Base-by-base conservation (phyloP, 2,888 invertebrate genomes). In the Muschampia plurimacula region DNA sequence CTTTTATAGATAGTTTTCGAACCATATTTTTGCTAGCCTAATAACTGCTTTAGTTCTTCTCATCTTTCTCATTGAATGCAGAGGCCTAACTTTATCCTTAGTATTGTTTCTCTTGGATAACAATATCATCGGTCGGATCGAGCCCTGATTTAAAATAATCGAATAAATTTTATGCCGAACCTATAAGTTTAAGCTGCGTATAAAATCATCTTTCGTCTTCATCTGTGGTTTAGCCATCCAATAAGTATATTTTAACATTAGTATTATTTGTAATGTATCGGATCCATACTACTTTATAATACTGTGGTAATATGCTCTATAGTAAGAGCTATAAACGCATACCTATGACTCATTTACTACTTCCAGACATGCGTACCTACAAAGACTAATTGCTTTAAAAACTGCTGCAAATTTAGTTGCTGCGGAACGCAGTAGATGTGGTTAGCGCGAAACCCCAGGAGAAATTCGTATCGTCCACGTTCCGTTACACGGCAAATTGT, bases 401-500 rank as follows among this genome's bases (percentile, higher is more conserved):
- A 28, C 59, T 59, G 59, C 32, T 59, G 59, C 59, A 59, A 59
- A 32, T 59, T 6, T 13, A 59, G 59, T 59, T 32, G 12, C 32
- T 13, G 32, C 13, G 59, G 32, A 59, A 59, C 46, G 32, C 44
- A 8, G 60, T 46, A 60, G 28, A 69, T 46, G 12, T 39, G 8
- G 46, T 49, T 46, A 39, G 59, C 5, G n/a, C 36, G 22, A 62
- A 67, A 65, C 5, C 49, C 44, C 39, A 41, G 39, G 28, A 44
- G 8, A 69, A 59, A 28, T 59, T 71, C 71, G 59, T 49, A 36
- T 46, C 41, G 32, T 46, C 28, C 15, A 36, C 69, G 62, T 69
- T 62, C 60, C 60, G 41, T 64, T 70, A 65, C 70, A 44, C 10
- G 12, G 28, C 9, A 69, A 63, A 63, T 55, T 55, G 2, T 55